These are phyloP conservation scores for Cotesia typhae DNA, from an alignment of 1,140 invertebrate genomes.

Conservation along the genomic window DNA sequence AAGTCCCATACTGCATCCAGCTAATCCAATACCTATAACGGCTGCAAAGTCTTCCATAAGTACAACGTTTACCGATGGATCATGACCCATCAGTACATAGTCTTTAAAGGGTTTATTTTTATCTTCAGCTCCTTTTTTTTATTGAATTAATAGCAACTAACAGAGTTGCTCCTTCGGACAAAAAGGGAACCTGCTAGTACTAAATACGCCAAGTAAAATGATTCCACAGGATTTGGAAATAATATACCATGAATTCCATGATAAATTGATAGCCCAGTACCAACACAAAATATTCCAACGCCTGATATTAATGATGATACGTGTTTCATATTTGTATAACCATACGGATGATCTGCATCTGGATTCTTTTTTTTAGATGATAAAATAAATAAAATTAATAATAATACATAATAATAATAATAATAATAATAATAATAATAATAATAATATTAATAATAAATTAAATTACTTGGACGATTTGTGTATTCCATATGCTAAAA, in stretches of 20 bases:
- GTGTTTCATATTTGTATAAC: constrained; percentile 96
- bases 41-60: constrained; percentile 96
- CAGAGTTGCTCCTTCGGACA: constrained; percentile 93
- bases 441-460: constrained; percentile 14
- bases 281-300: constrained; percentile 97
- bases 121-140: constrained; percentile 81
- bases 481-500: constrained; percentile 92
- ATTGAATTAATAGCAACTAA: constrained; percentile 91
- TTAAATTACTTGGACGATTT: constrained; percentile 86
- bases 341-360: constrained; percentile 90
- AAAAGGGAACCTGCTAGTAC: constrained; percentile 87
- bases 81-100: constrained; percentile 82
- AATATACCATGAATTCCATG: constrained; percentile 92
- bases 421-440: too few relatives aligned
- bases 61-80: constrained; percentile 97
- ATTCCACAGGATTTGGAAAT: constrained; percentile 80
- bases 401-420: constrained; percentile 30
- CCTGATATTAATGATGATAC: constrained; percentile 97
- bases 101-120: constrained; percentile 80
- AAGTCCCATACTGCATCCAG: constrained; percentile 88
- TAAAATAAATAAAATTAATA: neutral
- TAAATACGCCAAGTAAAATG: constrained; percentile 90
- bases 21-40: constrained; percentile 83
- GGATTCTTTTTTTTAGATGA: constrained; percentile 70
- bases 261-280: constrained; percentile 93